These are phyloP conservation scores for Apistogramma diplotaenia DNA, from an alignment of 2,113 vertebrate species.

Conservation along the genomic window DNA sequence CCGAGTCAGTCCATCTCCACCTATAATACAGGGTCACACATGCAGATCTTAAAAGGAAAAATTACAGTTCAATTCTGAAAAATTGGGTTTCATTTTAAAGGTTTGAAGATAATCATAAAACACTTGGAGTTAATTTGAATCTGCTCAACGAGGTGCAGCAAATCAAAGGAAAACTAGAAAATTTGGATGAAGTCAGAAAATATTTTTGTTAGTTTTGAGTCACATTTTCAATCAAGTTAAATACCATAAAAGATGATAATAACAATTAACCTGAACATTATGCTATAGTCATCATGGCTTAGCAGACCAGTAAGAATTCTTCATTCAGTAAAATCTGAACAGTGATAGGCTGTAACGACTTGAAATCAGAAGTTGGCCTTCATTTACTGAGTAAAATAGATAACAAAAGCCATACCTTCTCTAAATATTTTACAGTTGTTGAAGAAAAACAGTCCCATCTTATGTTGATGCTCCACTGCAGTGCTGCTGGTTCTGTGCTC, in stretches of 20 bases:
- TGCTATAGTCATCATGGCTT: too few species aligned
- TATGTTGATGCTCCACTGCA: slow-evolving; percentile 9
- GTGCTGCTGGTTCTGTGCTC: not conserved
- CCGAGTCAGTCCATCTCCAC: not conserved
- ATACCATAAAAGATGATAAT: too few species aligned
- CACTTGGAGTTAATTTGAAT: not conserved
- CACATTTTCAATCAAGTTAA: too few species aligned
- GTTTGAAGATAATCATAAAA: not conserved
- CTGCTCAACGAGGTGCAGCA: not conserved
- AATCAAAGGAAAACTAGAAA: not conserved
- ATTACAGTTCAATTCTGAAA: not conserved
- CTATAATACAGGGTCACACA: not conserved
- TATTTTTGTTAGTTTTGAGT: not conserved
- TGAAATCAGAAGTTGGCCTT: not conserved
- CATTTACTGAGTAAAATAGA: not conserved
- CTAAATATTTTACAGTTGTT: not conserved
- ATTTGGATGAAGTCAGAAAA: not conserved
- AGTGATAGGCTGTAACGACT: not conserved
- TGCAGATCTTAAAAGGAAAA: not conserved
- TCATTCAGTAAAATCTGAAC: not conserved
- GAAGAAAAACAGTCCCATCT: not conserved
- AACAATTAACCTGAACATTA: too few species aligned
- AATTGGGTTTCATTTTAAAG: not conserved
- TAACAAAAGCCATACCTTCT: not conserved
- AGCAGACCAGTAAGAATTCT: not conserved